A percentile compares a stretch with the other conserved stretches of the same genome.
phyloP scores from a whole-genome alignment of 2,113 vertebrate genomes.

The Emydura subglobosa region DNA sequence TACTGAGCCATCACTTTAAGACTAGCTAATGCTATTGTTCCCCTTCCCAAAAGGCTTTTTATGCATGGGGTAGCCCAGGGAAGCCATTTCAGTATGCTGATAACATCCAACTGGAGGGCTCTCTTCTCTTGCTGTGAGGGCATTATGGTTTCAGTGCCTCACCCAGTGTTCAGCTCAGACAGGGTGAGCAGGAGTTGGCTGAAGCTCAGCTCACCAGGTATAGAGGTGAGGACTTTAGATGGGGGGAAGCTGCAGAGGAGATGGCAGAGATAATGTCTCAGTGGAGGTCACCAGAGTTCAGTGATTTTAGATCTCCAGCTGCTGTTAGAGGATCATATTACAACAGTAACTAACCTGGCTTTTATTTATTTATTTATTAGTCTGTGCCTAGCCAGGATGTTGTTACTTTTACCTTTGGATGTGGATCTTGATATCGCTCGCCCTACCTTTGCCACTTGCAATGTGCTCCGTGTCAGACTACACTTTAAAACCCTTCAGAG shows the following conservation, averaged over 20 bases:
- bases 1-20: neutral
- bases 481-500: neutral
- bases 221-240: neutral
- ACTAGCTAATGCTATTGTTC: fast-evolving
- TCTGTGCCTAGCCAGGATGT: neutral
- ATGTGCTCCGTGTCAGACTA: neutral
- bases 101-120: neutral
- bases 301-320: neutral
- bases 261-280: neutral
- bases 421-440: neutral
- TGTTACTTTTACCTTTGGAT: neutral
- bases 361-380: neutral
- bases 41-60: neutral
- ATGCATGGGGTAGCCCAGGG: neutral
- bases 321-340: neutral
- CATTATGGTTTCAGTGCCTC: neutral
- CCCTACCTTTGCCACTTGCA: neutral
- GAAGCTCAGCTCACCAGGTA: neutral
- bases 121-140: neutral
- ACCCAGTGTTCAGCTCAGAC: neutral
- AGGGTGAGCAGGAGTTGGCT: neutral
- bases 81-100: neutral
- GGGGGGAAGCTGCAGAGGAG: neutral
- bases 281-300: neutral
- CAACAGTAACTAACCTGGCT: neutral